phyloP scores from a whole-genome alignment of 2,888 invertebrate genomes.

The Watsonalla binaria region DNA sequence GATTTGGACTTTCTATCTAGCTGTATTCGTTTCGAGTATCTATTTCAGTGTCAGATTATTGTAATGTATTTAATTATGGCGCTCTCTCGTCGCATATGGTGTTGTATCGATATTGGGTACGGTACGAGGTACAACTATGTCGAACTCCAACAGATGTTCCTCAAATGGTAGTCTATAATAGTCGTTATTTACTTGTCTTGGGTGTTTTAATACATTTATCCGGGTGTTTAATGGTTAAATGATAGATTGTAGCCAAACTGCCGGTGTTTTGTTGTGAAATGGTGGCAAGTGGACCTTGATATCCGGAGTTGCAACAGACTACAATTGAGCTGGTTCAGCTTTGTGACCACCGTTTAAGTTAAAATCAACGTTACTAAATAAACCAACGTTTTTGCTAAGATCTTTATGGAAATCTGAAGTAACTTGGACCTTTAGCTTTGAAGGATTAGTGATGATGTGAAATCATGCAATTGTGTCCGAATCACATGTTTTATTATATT shows the following conservation, averaged over 20 bases:
- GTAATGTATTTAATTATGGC: background rate
- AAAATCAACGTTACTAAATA: conserved; percentile 10
- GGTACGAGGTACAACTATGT: background rate
- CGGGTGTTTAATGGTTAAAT: conserved; percentile 37
- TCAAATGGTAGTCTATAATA: background rate
- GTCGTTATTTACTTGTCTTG: background rate
- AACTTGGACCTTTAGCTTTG: too few species aligned
- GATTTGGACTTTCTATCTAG: background rate
- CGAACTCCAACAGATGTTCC: background rate
- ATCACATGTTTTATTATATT: too few species aligned
- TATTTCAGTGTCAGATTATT: background rate
- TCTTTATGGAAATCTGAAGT: background rate
- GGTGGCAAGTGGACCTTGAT: conserved; percentile 73
- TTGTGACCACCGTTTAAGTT: conserved; percentile 24
- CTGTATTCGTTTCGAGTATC: background rate
- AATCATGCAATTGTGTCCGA: too few species aligned
- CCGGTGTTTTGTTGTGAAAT: conserved; percentile 67
- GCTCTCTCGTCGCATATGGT: background rate
- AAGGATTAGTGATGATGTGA: too few species aligned
- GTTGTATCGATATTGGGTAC: background rate
- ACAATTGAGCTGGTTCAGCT: conserved; percentile 22
- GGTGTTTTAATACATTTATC: conserved; percentile 12
- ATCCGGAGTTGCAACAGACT: conserved; percentile 65
- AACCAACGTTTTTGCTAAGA: background rate
- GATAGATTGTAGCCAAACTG: conserved; percentile 27